Evolutionary conservation across 2,888 invertebrate species (phyloP).

Genomic region (Volucella inanis): DNA sequence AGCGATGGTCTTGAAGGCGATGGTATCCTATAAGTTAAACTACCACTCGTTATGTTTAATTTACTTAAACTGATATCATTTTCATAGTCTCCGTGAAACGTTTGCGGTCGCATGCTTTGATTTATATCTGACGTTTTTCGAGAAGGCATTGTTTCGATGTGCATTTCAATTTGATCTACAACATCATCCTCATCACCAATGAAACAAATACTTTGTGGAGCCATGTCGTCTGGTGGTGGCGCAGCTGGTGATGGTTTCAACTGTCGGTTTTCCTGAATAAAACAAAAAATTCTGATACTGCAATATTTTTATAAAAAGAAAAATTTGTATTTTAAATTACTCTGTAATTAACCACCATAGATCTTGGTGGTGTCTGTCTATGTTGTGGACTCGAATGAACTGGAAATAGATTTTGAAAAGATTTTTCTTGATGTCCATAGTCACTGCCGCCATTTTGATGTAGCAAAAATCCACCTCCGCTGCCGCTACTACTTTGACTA

Average conservation of each 20-base stretch:
- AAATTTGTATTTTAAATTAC: slow-evolving; percentile 36
- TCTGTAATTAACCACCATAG: slow-evolving; percentile 77
- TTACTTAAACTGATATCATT: slow-evolving; percentile 88
- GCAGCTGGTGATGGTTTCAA: slow-evolving; percentile 76
- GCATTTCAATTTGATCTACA: slow-evolving; percentile 82
- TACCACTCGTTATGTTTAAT: slow-evolving; percentile 93
- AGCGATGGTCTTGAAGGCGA: slow-evolving; percentile 92
- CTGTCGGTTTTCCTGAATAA: slow-evolving; percentile 77
- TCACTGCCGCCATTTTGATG: slow-evolving; percentile 89
- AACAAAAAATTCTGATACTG: not conserved
- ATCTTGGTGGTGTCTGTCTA: slow-evolving; percentile 85
- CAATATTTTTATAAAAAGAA: not conserved
- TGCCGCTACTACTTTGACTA: slow-evolving; percentile 78
- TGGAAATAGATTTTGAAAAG: slow-evolving; percentile 82
- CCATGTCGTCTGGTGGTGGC: slow-evolving; percentile 93
- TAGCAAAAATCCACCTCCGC: slow-evolving; percentile 85
- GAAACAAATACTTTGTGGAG: slow-evolving; percentile 96
- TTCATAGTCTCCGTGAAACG: slow-evolving; percentile 81
- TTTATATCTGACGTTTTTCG: slow-evolving; percentile 78
- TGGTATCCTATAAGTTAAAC: slow-evolving; percentile 93
- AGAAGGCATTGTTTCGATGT: slow-evolving; percentile 80
- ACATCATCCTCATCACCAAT: slow-evolving; percentile 88
- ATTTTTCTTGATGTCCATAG: slow-evolving; percentile 84
- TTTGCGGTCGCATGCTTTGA: slow-evolving; percentile 50
- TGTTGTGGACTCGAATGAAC: slow-evolving; percentile 88